Conservation (phyloP, 2,797 vertebrate genomes). For the Argentina silus region DNA sequence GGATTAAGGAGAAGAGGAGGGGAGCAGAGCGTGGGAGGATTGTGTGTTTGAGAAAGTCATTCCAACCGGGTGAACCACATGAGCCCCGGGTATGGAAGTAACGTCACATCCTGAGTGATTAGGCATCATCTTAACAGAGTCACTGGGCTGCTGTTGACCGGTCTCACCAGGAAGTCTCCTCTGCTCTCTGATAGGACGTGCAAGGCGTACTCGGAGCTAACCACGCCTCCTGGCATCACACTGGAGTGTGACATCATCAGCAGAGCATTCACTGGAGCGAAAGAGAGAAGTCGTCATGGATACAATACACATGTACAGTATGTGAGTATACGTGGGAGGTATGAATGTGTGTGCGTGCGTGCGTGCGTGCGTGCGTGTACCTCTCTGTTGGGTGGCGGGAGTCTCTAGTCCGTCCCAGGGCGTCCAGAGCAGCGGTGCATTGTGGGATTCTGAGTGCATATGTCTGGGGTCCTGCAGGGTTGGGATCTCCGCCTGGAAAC, state of each 20-base stretch:
- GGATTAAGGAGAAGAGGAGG: neutral
- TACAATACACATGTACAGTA: constrained; percentile 3
- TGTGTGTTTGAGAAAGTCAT: too few relatives aligned
- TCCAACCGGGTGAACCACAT: too few relatives aligned
- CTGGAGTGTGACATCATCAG: constrained; percentile 89
- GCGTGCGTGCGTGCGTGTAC: constrained; percentile 60
- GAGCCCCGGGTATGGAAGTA: too few relatives aligned
- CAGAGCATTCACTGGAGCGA: constrained; percentile 84
- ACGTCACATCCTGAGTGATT: too few relatives aligned
- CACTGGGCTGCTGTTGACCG: neutral
- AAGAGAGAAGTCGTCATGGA: neutral
- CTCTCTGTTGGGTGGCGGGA: constrained; percentile 83
- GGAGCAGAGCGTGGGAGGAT: too few relatives aligned
- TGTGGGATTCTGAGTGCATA: constrained; percentile 76
- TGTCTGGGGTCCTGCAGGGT: constrained; percentile 68
- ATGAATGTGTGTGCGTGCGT: neutral
- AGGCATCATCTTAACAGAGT: too few relatives aligned
- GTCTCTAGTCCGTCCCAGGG: constrained; percentile 82
- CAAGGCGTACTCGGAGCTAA: constrained; percentile 86
- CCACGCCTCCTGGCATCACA: constrained; percentile 86
- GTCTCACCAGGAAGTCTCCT: constrained; percentile 91
- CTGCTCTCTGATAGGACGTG: constrained; percentile 88
- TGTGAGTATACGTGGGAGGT: neutral
- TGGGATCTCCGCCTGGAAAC: constrained; percentile 91
- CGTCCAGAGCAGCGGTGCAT: constrained; percentile 87